Conservation (phyloP, 2,113 vertebrate genomes). For the Xenotilapia longispinis region DNA sequence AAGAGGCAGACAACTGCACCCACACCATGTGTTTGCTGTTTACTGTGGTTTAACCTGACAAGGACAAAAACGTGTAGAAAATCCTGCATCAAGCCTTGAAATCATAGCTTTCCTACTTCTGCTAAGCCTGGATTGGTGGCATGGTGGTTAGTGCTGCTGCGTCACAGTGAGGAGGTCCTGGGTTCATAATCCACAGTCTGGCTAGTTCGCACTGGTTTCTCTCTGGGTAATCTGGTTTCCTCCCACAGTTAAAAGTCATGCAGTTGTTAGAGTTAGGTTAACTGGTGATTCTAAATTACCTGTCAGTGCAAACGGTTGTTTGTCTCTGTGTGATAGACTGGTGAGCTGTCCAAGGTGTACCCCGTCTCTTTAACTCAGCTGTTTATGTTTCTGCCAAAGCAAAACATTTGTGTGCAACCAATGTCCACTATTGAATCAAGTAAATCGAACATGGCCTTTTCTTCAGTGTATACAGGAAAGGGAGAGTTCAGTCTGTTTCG, state of each 20-base stretch:
- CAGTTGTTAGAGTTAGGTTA: not conserved
- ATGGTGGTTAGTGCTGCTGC: not conserved
- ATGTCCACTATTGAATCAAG: too few species aligned
- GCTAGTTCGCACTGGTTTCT: not conserved
- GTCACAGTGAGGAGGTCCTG: not conserved
- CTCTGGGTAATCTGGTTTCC: too few species aligned
- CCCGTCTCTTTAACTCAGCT: not conserved
- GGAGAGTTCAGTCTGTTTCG: not conserved
- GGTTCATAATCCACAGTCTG: not conserved
- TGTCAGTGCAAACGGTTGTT: not conserved
- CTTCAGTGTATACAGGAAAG: not conserved
- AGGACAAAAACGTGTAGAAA: fast-evolving
- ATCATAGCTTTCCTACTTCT: not conserved
- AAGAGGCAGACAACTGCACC: not conserved
- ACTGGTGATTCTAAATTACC: not conserved
- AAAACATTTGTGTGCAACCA: not conserved
- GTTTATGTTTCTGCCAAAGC: not conserved
- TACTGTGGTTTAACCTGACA: not conserved
- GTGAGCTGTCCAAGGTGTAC: not conserved
- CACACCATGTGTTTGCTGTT: not conserved
- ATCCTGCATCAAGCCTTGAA: not conserved
- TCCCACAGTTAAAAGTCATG: too few species aligned
- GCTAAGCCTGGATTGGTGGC: not conserved
- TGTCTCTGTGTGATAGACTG: not conserved
- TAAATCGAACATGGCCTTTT: too few species aligned